Evolutionary conservation across 2,113 vertebrate species (phyloP).

Genomic region (Piliocolobus tephrosceles): DNA sequence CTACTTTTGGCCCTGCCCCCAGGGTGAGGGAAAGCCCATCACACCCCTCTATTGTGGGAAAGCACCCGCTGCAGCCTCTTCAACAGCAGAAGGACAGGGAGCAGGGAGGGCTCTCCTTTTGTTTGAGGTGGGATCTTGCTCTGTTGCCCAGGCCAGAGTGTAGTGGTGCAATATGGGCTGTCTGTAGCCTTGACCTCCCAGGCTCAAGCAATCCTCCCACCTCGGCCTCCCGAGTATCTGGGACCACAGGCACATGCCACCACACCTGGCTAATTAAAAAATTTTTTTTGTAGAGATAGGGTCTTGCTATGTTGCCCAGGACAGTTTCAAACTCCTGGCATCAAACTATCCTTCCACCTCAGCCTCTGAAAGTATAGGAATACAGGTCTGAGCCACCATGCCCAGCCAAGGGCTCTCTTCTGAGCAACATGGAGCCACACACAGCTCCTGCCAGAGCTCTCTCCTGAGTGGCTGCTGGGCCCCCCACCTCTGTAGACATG

Average conservation of each 20-base stretch:
- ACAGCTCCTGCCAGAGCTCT: background rate
- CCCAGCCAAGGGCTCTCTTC: no score
- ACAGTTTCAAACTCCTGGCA: background rate
- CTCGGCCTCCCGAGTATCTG: background rate
- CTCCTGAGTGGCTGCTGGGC: background rate
- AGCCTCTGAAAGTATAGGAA: background rate
- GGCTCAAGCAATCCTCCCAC: background rate
- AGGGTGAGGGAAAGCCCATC: background rate
- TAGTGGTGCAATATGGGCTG: accelerated
- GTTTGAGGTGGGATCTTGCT: background rate
- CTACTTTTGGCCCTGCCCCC: background rate
- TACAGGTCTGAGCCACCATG: background rate
- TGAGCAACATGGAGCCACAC: background rate
- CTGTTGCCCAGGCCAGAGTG: background rate
- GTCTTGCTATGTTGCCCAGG: background rate
- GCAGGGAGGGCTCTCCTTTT: background rate
- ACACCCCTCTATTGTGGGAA: accelerated
- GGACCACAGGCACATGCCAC: background rate
- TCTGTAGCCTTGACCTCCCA: background rate
- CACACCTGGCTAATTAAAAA: background rate
- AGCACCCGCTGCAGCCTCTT: background rate
- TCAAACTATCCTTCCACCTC: background rate
- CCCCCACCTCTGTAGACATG: background rate
- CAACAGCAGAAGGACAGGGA: background rate
- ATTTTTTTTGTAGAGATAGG: background rate